Conservation (phyloP, 1,140 invertebrate species). For the Drosophila yakuba region DNA sequence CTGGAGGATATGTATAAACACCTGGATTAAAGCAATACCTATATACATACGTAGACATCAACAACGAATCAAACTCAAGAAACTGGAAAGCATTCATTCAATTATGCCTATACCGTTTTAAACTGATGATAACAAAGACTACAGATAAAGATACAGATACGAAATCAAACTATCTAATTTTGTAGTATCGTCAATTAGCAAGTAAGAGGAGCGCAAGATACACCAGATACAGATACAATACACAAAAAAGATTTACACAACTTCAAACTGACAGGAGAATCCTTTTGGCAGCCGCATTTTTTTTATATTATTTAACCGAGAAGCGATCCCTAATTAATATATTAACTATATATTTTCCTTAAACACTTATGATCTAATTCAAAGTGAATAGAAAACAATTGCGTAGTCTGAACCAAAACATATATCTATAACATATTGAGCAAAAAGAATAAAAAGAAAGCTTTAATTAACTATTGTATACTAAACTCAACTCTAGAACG, state of each 20-base stretch:
- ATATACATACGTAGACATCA: conserved; percentile 5
- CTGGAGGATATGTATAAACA: conserved; percentile 95
- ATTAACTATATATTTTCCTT: conserved; percentile 66
- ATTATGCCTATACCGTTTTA: conserved; percentile 47
- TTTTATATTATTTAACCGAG: conserved; percentile 68
- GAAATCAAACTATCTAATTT: conserved; percentile 58
- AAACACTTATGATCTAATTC: conserved; percentile 43
- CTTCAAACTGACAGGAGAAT: conserved; percentile 33
- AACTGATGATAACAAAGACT: conserved; percentile 70
- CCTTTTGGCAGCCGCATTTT: conserved; percentile 71
- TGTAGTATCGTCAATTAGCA: conserved; percentile 79
- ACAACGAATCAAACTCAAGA: conserved; percentile 61
- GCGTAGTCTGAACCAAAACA: conserved; percentile 76
- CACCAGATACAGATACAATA: conserved; percentile 28
- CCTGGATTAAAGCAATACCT: conserved; percentile 76
- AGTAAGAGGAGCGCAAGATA: conserved; percentile 66
- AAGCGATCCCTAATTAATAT: conserved; percentile 51
- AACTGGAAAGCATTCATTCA: conserved; percentile 61
- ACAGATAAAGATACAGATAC: conserved; percentile 53
- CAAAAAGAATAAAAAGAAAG: conserved; percentile 64
- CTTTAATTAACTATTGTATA: conserved; percentile 76
- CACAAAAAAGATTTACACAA: conserved; percentile 24
- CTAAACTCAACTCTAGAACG: conserved; percentile 59
- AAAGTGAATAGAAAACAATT: conserved; percentile 38
- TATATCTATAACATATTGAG: conserved; percentile 73